Evolutionary conservation across 2,797 vertebrate species (phyloP).

Genomic region (Mustela erminea): DNA sequence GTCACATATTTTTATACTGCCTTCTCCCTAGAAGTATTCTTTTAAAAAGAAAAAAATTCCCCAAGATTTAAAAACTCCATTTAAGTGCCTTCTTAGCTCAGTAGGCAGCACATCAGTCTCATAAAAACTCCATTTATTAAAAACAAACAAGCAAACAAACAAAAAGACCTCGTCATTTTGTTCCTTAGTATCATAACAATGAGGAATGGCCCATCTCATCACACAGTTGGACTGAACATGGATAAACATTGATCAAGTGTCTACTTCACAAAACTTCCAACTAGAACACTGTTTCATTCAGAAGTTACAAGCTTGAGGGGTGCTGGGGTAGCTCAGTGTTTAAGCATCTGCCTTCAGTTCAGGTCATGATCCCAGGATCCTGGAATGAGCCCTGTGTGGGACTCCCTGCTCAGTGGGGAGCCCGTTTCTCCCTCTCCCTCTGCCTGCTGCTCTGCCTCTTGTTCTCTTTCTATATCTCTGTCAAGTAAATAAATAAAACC

Average conservation of each 20-base stretch:
- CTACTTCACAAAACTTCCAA: neutral
- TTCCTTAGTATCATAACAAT: neutral
- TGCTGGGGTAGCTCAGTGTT: too few species aligned
- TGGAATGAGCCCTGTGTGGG: too few species aligned
- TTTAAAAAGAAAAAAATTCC: neutral
- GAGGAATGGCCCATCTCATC: neutral
- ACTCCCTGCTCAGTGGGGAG: too few species aligned
- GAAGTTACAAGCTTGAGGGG: neutral
- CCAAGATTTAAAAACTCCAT: neutral
- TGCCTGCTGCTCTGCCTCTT: too few species aligned
- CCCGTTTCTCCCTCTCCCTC: too few species aligned
- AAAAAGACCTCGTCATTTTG: neutral
- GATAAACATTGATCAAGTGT: neutral
- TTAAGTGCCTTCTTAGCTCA: neutral
- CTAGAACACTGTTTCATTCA: neutral
- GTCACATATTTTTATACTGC: neutral
- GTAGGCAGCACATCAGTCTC: too few species aligned
- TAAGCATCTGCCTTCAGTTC: too few species aligned
- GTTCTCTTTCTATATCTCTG: too few species aligned
- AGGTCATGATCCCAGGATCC: too few species aligned
- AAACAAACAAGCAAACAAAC: too few species aligned
- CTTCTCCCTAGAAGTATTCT: neutral
- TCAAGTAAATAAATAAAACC: too few species aligned
- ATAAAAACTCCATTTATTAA: too few species aligned
- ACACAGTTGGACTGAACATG: neutral